A percentile compares a stretch with the other conserved stretches of the same genome.
Evolutionary conservation across 2,888 invertebrate genomes (phyloP).

Genomic region (Sinohyriopsis cumingii): DNA sequence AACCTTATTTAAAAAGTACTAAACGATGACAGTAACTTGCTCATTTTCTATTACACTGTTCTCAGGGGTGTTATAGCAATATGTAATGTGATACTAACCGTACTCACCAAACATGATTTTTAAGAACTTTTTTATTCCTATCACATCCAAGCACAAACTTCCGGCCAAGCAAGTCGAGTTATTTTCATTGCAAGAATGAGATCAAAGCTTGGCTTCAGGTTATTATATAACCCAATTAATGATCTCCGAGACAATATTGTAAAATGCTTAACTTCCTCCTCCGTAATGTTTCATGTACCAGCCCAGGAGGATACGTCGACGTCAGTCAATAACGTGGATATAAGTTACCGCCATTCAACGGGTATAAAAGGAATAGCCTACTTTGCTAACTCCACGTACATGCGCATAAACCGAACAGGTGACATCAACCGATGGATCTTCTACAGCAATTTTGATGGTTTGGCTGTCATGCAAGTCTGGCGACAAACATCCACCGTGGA

Average conservation of each 20-base stretch:
- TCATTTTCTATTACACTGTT: no score
- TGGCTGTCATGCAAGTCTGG: constrained; percentile 35
- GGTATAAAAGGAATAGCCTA: constrained; percentile 9
- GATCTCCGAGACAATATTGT: background rate
- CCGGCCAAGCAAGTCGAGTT: no score
- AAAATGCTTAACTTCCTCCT: background rate
- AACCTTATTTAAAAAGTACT: no score
- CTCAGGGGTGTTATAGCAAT: no score
- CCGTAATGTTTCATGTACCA: background rate
- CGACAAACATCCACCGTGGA: constrained; percentile 7
- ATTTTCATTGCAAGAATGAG: no score
- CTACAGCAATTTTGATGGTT: constrained; percentile 28
- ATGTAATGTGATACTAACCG: no score
- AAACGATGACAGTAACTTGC: no score
- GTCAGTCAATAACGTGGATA: constrained; percentile 12
- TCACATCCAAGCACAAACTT: no score
- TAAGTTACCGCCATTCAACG: constrained; percentile 13
- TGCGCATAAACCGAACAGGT: constrained; percentile 28
- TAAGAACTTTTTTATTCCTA: no score
- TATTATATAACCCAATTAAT: background rate
- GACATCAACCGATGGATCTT: constrained; percentile 39
- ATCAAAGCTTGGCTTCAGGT: background rate
- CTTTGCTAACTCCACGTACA: constrained; percentile 16
- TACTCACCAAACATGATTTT: no score
- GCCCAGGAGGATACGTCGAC: constrained; percentile 12